Conservation (phyloP, 2,888 invertebrate genomes). For the Vanessa cardui region DNA sequence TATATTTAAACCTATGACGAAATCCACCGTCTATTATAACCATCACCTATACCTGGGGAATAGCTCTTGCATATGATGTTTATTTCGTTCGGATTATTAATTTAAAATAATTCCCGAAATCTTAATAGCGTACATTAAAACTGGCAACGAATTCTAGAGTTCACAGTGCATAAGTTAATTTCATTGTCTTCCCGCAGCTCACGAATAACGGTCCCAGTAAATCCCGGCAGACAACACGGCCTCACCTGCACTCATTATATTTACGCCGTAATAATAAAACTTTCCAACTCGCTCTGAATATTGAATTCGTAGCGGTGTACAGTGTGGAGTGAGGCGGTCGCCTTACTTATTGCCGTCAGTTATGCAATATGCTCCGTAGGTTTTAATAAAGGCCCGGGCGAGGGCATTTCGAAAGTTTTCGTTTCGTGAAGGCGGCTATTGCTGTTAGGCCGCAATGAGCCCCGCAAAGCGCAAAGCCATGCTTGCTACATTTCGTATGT, state of each 20-base stretch:
- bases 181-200: constrained; percentile 59
- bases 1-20: too few species aligned
- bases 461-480: constrained; percentile 63
- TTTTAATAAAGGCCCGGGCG: constrained; percentile 78
- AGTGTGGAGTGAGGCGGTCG: constrained; percentile 67
- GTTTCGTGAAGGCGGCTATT: constrained; percentile 75
- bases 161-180: constrained; percentile 64
- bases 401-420: constrained; percentile 77
- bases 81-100: neutral
- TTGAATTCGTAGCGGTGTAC: constrained; percentile 70
- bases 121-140: constrained; percentile 51
- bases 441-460: constrained; percentile 71
- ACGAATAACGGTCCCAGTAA: constrained; percentile 66
- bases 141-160: constrained; percentile 62
- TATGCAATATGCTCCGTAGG: constrained; percentile 75
- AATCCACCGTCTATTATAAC: too few species aligned
- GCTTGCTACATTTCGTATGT: constrained; percentile 58
- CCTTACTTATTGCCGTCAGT: constrained; percentile 80
- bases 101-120: constrained; percentile 25
- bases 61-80: too few species aligned
- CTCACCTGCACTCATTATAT: constrained; percentile 82
- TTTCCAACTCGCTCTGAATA: constrained; percentile 78
- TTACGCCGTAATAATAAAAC: constrained; percentile 82
- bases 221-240: constrained; percentile 74
- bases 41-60: too few species aligned